Conservation (phyloP, 2,888 invertebrate species). For the Parascotia fuliginaria region DNA sequence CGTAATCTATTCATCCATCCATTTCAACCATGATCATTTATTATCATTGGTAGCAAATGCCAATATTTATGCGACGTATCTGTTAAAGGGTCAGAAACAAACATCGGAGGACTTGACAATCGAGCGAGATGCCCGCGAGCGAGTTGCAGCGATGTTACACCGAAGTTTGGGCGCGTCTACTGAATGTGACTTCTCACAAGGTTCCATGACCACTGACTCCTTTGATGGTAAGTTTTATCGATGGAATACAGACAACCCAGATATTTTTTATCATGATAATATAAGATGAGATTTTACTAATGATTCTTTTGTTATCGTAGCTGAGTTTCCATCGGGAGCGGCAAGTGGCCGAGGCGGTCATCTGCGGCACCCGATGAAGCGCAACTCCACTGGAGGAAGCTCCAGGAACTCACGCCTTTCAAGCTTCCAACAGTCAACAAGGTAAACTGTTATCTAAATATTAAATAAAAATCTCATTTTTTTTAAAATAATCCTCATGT, state of each 20-base stretch:
- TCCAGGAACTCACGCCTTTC: conserved; percentile 68
- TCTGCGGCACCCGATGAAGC: conserved; percentile 55
- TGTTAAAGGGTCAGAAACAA: conserved; percentile 36
- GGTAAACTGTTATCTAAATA: not conserved
- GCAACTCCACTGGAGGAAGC: conserved; percentile 64
- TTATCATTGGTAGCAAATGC: not conserved
- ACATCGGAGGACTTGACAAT: conserved; percentile 58
- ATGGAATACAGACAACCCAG: too few relatives aligned
- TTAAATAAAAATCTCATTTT: too few relatives aligned
- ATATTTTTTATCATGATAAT: too few relatives aligned
- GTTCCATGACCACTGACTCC: conserved; percentile 57
- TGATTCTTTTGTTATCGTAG: not conserved
- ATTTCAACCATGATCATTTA: too few relatives aligned
- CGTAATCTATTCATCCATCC: too few relatives aligned
- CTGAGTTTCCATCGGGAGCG: conserved; percentile 13
- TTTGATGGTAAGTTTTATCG: conserved; percentile 52
- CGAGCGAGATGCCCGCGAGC: conserved; percentile 66
- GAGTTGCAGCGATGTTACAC: conserved; percentile 68
- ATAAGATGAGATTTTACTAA: not conserved
- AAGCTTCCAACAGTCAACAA: conserved; percentile 67
- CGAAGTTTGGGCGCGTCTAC: conserved; percentile 55
- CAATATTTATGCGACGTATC: not conserved
- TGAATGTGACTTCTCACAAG: conserved; percentile 57
- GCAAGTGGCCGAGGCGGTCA: conserved; percentile 36
- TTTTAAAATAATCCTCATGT: too few relatives aligned